These are phyloP conservation scores for Channa maculata DNA, from an alignment of 2,113 vertebrate species.

Conservation along the genomic window DNA sequence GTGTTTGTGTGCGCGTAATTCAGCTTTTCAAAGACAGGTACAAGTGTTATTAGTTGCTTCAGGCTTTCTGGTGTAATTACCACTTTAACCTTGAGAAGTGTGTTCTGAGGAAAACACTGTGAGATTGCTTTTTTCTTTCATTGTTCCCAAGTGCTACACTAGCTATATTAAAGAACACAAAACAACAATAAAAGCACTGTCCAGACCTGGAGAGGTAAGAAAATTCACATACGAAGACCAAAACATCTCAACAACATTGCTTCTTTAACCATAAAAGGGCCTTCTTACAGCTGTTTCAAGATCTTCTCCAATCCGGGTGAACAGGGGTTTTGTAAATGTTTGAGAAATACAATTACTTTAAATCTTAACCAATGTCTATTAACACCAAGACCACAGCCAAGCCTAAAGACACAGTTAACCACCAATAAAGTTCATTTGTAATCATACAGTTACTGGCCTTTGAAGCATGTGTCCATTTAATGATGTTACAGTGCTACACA, in stretches of 20 bases:
- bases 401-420: not conserved
- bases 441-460: not conserved
- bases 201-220: not conserved
- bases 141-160: slow-evolving; percentile 17
- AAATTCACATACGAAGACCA: slow-evolving; percentile 8
- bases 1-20: not conserved
- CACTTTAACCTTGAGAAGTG: slow-evolving; percentile 46
- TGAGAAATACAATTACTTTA: too few species aligned
- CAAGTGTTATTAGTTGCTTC: slow-evolving; percentile 16
- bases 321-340: too few species aligned
- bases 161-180: slow-evolving; percentile 30
- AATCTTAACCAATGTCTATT: too few species aligned
- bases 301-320: too few species aligned
- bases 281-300: not conserved
- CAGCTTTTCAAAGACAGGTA: slow-evolving; percentile 18
- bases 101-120: slow-evolving; percentile 24
- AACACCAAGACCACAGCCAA: not conserved
- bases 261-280: slow-evolving; percentile 7
- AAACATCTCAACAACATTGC: slow-evolving; percentile 4
- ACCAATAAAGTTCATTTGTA: not conserved
- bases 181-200: slow-evolving; percentile 1
- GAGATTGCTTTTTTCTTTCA: slow-evolving; percentile 39
- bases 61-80: slow-evolving; percentile 36
- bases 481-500: not conserved
- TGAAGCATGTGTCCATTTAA: not conserved